Evolutionary conservation across 2,113 vertebrate species (phyloP).

Genomic region (Rafetus swinhoei): DNA sequence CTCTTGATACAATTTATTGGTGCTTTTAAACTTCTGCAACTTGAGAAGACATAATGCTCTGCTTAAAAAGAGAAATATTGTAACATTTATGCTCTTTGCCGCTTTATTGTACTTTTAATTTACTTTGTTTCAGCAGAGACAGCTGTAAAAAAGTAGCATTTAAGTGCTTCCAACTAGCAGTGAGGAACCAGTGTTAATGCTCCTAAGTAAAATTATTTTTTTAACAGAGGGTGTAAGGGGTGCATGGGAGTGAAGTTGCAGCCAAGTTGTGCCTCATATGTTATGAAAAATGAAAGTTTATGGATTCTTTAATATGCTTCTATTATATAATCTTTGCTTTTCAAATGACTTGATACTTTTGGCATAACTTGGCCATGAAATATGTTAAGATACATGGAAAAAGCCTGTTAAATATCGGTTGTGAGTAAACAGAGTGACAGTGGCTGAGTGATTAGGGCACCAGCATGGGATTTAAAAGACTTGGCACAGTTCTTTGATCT

Average conservation of each 20-base stretch:
- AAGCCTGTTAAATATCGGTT: background rate
- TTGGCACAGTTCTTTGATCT: conserved; percentile 20
- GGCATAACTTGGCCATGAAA: conserved; percentile 50
- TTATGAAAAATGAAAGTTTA: conserved; percentile 17
- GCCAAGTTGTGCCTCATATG: conserved; percentile 30
- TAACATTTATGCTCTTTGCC: conserved; percentile 39
- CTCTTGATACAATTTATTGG: conserved; percentile 55
- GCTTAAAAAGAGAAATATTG: conserved; percentile 54
- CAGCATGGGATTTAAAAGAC: conserved; percentile 25
- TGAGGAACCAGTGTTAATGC: conserved; percentile 43
- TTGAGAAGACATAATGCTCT: conserved; percentile 43
- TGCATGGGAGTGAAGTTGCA: conserved; percentile 34
- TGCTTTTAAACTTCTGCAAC: conserved; percentile 62
- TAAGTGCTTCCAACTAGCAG: conserved; percentile 52
- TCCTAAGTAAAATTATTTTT: conserved; percentile 47
- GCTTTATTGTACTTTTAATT: conserved; percentile 49
- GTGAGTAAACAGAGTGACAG: background rate
- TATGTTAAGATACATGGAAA: conserved; percentile 43
- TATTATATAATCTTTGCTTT: conserved; percentile 27
- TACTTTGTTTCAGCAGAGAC: conserved; percentile 45
- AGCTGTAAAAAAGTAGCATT: conserved; percentile 42
- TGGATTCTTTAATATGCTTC: conserved; percentile 30
- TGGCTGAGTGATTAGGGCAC: background rate
- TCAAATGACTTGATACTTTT: conserved; percentile 42
- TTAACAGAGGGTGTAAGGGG: conserved; percentile 23